A percentile compares a stretch with the other conserved stretches of the same genome.
Evolutionary conservation across 1,140 invertebrate genomes (phyloP).

Genomic region (Dreissena rostriformis): DNA sequence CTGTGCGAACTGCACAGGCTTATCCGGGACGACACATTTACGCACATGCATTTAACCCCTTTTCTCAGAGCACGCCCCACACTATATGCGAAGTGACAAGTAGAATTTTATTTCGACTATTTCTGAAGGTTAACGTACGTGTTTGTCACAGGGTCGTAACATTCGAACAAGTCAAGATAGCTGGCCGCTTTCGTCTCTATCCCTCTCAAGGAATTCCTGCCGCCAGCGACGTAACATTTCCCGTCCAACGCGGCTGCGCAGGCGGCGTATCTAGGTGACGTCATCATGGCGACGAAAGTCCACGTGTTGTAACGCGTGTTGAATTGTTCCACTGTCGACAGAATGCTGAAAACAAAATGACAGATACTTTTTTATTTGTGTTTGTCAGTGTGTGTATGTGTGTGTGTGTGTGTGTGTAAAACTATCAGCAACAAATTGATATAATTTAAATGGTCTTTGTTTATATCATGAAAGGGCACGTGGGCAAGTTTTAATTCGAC

Average conservation of each 20-base stretch:
- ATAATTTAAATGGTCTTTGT: no score
- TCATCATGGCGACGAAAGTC: not conserved
- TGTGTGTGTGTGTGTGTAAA: no score
- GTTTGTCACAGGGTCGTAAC: conserved; percentile 24
- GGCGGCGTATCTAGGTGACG: conserved; percentile 8
- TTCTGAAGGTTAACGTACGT: not conserved
- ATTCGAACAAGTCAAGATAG: not conserved
- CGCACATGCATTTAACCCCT: no score
- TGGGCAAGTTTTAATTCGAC: no score
- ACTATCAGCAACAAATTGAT: no score
- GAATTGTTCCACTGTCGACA: conserved; percentile 14
- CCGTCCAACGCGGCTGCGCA: conserved; percentile 1
- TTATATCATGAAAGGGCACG: no score
- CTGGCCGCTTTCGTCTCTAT: not conserved
- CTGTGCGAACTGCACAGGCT: no score
- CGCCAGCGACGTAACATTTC: conserved; percentile 29
- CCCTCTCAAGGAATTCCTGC: not conserved
- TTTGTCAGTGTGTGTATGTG: not conserved
- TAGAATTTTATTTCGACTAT: no score
- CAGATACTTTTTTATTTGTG: not conserved
- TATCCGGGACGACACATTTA: no score
- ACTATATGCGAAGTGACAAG: not conserved
- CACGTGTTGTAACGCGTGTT: not conserved
- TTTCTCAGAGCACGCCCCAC: no score
- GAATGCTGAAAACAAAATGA: conserved; percentile 10